A percentile compares a stretch with the other conserved stretches of the same genome.
These are phyloP conservation scores for Taenaris catops DNA, from an alignment of 2,888 invertebrate genomes.

Conservation along the genomic window DNA sequence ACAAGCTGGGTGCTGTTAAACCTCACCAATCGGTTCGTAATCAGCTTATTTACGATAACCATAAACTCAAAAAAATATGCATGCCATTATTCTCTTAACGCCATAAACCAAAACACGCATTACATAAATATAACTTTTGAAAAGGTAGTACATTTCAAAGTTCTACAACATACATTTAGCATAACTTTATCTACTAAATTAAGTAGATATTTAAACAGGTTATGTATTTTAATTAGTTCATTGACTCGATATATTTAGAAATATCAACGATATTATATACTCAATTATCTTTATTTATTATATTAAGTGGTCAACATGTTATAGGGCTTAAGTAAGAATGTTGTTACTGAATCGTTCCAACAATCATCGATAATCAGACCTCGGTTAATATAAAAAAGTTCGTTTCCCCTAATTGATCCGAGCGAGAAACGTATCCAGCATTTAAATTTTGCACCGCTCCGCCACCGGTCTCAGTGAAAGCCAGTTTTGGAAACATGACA, in stretches of 20 bases:
- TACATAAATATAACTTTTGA: neutral
- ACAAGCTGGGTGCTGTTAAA: constrained; percentile 12
- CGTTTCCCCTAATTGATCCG: too few relatives aligned
- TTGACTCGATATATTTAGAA: neutral
- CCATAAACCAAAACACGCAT: constrained; percentile 6
- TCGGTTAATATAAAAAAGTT: too few relatives aligned
- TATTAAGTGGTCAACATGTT: constrained; percentile 29
- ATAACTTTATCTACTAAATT: neutral
- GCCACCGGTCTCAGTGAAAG: too few relatives aligned
- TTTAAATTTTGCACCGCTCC: too few relatives aligned
- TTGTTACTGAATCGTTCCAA: constrained; percentile 24
- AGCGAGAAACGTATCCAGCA: too few relatives aligned
- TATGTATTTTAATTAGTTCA: constrained; percentile 1
- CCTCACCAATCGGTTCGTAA: constrained; percentile 13
- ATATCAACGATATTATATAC: constrained; percentile 21
- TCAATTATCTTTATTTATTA: constrained; percentile 38
- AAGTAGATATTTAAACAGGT: too few relatives aligned
- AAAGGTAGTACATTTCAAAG: constrained; percentile 1
- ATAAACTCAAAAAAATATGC: constrained; percentile 2
- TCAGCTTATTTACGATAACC: constrained; percentile 2
- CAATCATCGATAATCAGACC: constrained; percentile 37
- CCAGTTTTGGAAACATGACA: too few relatives aligned
- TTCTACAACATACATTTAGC: neutral
- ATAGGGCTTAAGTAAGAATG: constrained; percentile 25
- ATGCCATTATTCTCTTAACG: constrained; percentile 2